A percentile compares a stretch with the other conserved stretches of the same genome.
Evolutionary conservation across 23 tunicate genomes (phyloP).

Genomic region (Pegea sp.): DNA sequence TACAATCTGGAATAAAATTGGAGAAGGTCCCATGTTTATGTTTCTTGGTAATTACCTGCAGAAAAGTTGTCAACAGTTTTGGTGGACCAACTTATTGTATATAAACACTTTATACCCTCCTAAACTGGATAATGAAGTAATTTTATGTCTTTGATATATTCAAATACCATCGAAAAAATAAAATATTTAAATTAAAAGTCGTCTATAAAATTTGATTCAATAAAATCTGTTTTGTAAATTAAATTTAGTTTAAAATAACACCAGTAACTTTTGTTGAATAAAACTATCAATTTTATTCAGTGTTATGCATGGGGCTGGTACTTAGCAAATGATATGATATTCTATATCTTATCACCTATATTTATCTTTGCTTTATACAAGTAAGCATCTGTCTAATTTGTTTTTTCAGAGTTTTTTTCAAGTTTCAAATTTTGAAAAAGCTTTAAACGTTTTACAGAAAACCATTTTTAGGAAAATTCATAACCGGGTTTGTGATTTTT

Average conservation of each 20-base stretch:
- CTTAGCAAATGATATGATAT: constrained; percentile 93
- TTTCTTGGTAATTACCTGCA: background rate
- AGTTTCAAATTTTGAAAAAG: too few species aligned
- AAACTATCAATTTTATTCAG: constrained; percentile 23
- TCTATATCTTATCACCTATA: constrained; percentile 50
- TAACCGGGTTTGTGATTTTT: constrained; percentile 1
- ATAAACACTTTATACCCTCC: constrained; percentile 61
- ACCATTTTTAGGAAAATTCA: constrained; percentile 7
- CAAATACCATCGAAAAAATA: too few species aligned
- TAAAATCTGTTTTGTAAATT: too few species aligned
- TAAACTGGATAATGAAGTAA: constrained; percentile 9
- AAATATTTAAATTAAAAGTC: too few species aligned
- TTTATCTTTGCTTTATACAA: constrained; percentile 40
- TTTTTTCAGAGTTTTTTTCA: background rate
- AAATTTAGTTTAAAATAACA: too few species aligned
- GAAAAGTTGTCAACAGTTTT: constrained; percentile 16
- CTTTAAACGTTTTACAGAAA: too few species aligned
- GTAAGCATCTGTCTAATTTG: constrained; percentile 16
- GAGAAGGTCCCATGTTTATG: constrained; percentile 36
- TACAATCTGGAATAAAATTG: constrained; percentile 16
- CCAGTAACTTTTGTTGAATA: too few species aligned
- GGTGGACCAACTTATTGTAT: constrained; percentile 85
- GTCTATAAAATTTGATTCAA: too few species aligned
- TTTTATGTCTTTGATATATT: too few species aligned
- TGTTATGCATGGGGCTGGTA: constrained; percentile 92